Evolutionary conservation across 1,140 invertebrate species (phyloP), one percentile per base, ranked within the genome.

Genomic region (Aricia agestis): DNA sequence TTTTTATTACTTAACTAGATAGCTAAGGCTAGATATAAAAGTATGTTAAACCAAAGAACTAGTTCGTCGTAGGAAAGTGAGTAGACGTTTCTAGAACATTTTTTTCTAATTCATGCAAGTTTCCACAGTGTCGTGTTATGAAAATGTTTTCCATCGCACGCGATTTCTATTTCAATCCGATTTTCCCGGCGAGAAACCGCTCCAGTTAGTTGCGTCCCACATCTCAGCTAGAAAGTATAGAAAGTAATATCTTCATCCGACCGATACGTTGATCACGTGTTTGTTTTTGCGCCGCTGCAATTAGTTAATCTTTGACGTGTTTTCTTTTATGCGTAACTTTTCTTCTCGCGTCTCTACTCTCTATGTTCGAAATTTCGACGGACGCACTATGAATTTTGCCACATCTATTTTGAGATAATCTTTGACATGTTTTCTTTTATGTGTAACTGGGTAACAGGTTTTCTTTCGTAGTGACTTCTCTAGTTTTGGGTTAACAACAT

Each of bases 161-260:
- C 84, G 86, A 90, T 91, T 91, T 90, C 87, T 90, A 89, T 91
- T 91, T 90, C 87, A 91, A 86, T 89, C 87, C 80, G 83, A 87
- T 90, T 91, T 90, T 87, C 89, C 85, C 87, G 83, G 79, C 87
- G 82, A 85, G 87, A 91, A 91, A 91, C 87, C 87, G 89, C 85
- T 90, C 89, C 76, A 90, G 84, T 91, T 91, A 85, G 78, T 84
- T 78, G 72, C 88, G 88, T 83, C 87, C 87, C 87, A 91, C 87
- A 90, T 90, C 87, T 90, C 87, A 82, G 85, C 85, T 91, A 90
- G 87, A 90, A 90, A 91, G 87, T 90, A 87, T 91, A 90, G 89
- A 91, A 91, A 91, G 89, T 91, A 91, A 91, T 84, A 90, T 87
- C 83, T 84, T 79, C 83, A 84, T 78, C 76, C 84, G 78, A 83